phyloP scores from a whole-genome alignment of 1,140 invertebrate species.

The Calliphora vicina region DNA sequence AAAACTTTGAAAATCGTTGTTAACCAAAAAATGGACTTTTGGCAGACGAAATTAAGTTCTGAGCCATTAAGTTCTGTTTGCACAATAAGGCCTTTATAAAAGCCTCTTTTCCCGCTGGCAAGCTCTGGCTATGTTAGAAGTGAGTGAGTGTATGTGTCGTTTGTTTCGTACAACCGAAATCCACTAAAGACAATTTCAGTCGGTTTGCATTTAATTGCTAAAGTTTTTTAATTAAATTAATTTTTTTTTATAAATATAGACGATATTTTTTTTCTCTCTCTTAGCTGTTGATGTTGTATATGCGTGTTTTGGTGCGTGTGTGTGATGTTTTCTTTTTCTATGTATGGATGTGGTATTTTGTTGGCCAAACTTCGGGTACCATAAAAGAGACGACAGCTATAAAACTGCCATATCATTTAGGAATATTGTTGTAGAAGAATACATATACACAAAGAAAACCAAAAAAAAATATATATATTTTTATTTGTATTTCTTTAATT shows the following conservation, averaged over 20 bases:
- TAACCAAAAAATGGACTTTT: too few species aligned
- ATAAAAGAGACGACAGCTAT: neutral
- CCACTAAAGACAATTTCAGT: neutral
- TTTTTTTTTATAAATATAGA: neutral
- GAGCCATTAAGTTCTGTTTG: too few species aligned
- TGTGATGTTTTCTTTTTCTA: neutral
- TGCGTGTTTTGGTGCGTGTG: too few species aligned
- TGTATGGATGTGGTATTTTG: neutral
- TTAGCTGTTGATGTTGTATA: neutral
- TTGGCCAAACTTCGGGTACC: neutral
- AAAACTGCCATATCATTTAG: conserved; percentile 12
- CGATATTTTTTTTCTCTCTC: neutral
- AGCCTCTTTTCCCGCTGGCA: too few species aligned
- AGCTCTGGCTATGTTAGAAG: too few species aligned
- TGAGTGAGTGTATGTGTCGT: neutral
- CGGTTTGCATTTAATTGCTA: conserved; percentile 32
- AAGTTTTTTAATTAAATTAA: conserved; percentile 33
- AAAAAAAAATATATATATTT: too few species aligned
- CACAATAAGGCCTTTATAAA: too few species aligned
- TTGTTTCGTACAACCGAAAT: neutral
- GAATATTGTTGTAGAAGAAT: neutral
- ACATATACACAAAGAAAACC: too few species aligned
- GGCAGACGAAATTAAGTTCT: too few species aligned
- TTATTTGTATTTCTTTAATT: too few species aligned
- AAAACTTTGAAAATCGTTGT: too few species aligned